These are phyloP conservation scores for Cyprinodon tularosa DNA, from an alignment of 2,113 vertebrate species.

Conservation along the genomic window DNA sequence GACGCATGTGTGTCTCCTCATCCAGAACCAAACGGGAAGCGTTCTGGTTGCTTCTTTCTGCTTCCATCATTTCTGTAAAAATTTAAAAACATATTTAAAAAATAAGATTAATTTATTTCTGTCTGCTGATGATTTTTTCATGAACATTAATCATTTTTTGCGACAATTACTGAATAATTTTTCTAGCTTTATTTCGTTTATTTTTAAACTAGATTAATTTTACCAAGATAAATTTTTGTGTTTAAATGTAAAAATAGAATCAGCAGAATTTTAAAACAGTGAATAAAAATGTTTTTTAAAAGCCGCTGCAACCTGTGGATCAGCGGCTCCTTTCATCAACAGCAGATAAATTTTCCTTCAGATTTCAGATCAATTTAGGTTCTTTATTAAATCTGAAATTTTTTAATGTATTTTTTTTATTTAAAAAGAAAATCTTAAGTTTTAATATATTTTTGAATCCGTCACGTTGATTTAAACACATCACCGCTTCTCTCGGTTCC, in stretches of 20 bases:
- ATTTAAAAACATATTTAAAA: not conserved
- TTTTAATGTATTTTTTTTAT: not conserved
- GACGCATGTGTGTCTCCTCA: not conserved
- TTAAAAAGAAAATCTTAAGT: not conserved
- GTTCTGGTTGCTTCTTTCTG: not conserved
- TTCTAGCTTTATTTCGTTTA: not conserved
- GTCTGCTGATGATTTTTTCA: not conserved
- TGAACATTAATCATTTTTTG: not conserved
- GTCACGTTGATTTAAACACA: not conserved
- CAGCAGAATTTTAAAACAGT: not conserved
- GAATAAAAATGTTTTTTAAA: no score
- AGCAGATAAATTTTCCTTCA: no score
- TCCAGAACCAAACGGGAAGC: no score
- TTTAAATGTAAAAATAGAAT: not conserved
- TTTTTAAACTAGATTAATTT: not conserved
- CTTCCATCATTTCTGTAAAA: not conserved
- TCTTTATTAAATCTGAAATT: no score
- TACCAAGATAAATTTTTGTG: not conserved
- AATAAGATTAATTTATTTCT: not conserved
- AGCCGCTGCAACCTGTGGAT: no score
- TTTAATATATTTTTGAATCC: not conserved
- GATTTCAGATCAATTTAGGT: no score
- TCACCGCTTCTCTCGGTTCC: no score
- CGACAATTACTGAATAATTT: not conserved
- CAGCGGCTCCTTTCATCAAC: no score